A percentile compares a stretch with the other conserved stretches of the same genome.
These are phyloP conservation scores for Zygaena filipendulae DNA, from an alignment of 2,888 invertebrate genomes.

Conservation along the genomic window DNA sequence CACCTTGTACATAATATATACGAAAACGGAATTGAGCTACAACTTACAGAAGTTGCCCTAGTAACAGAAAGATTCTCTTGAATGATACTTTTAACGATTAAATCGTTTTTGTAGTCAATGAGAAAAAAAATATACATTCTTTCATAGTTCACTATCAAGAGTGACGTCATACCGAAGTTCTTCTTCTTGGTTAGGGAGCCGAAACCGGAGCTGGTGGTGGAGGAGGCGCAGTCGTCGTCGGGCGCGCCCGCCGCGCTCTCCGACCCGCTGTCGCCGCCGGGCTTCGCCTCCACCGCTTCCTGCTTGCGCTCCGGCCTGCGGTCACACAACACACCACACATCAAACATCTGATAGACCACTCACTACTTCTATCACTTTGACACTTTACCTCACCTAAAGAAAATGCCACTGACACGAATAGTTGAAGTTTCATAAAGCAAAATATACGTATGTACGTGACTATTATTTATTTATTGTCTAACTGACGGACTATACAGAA, in stretches of 20 bases:
- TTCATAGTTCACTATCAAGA: too few species aligned
- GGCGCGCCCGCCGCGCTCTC: constrained; percentile 48
- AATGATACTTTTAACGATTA: too few species aligned
- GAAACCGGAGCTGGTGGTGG: constrained; percentile 87
- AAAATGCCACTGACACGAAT: neutral
- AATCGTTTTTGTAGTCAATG: too few species aligned
- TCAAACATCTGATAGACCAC: constrained; percentile 7
- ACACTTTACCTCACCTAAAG: neutral
- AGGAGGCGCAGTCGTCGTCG: constrained; percentile 74
- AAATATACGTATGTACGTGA: neutral
- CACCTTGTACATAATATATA: too few species aligned
- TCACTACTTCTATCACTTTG: neutral
- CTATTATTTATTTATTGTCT: neutral
- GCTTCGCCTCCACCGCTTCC: constrained; percentile 40
- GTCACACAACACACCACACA: constrained; percentile 20
- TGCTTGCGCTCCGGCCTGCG: constrained; percentile 57
- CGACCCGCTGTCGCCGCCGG: constrained; percentile 51
- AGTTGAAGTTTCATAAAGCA: neutral
- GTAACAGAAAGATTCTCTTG: too few species aligned
- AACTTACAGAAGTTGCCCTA: too few species aligned
- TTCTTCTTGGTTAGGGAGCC: constrained; percentile 85
- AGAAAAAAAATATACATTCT: too few species aligned
- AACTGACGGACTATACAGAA: neutral
- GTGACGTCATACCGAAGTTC: constrained; percentile 68
- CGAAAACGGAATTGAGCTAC: too few species aligned